Base-by-base conservation (phyloP, 1,140 invertebrate genomes). In the Aphelenchoides besseyi region DNA sequence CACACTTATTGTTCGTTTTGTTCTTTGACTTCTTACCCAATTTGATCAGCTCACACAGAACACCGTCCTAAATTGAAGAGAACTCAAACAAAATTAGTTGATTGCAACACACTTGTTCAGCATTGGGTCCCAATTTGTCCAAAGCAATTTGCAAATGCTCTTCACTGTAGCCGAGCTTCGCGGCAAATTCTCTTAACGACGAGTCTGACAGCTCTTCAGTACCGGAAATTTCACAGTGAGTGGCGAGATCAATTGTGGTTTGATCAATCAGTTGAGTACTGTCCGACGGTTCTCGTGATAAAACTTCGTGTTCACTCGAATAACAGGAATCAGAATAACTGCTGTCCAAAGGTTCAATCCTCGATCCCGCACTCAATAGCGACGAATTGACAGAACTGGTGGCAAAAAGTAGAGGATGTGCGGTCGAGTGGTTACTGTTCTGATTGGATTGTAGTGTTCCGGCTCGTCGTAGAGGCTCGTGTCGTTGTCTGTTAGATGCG, bases 131-230 rank as follows among this genome's bases (percentile, higher is more conserved):
- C 28, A 77, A 54, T 64, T 74, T 69, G 18, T 59, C 18, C 48
- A 78, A 63, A 5, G 77, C 76, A 37, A 54, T 62, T 3, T 41
- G 8, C 36, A 78, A 54, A 30, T 75, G 54, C 9, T 77, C 26
- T 36, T 80, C 74, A 32, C 37, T 36, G 57, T 77, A 78, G 0
- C 76, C 76, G 0, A 79, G 41, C 55, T 67, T 73, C n/a, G 37
- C 70, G n/a, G 78, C 78, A 37, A 80, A 78, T 41, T 78, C 75
- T 64, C 32, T 29, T 23, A 48, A 48, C 41, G 41, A 48, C 12
- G 41, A 48, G 41, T 16, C 12, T 57, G 77, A 53, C 18, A 73
- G 23, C 18, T 36, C n/a, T 53, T 74, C 29, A 32, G 54, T 36
- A 8, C 36, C 32, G 18, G 48, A 23, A 3, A 12, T 9, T 35